These are phyloP conservation scores for Dendrophyllia cribrosa DNA, from an alignment of 64 coral and sea anemone genomes.

Conservation along the genomic window DNA sequence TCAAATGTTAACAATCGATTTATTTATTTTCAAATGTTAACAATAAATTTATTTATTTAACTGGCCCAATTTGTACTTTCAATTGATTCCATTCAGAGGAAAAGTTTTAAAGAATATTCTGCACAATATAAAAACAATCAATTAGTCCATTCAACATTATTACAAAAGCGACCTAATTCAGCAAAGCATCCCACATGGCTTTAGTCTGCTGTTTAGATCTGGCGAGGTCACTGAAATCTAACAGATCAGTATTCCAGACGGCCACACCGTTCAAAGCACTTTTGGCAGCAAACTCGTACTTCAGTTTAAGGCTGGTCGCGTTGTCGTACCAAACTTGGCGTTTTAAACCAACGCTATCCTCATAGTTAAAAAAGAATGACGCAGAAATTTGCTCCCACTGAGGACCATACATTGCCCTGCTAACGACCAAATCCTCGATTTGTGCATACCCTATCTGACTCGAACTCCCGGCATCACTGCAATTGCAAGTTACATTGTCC, in stretches of 20 bases:
- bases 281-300: slow-evolving; percentile 69
- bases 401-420: slow-evolving; percentile 57
- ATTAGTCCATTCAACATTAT: too few relatives aligned
- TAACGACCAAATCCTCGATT: slow-evolving; percentile 78
- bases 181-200: slow-evolving; percentile 75
- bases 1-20: too few relatives aligned
- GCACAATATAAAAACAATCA: too few relatives aligned
- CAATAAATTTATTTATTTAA: too few relatives aligned
- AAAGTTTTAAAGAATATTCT: too few relatives aligned
- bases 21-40: too few relatives aligned
- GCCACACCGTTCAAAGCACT: slow-evolving; percentile 75
- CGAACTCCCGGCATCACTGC: slow-evolving; percentile 89
- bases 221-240: slow-evolving; percentile 78
- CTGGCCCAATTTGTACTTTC: too few relatives aligned
- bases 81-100: too few relatives aligned
- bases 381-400: slow-evolving; percentile 62
- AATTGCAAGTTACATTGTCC: slow-evolving; percentile 70
- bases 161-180: background rate
- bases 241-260: slow-evolving; percentile 86
- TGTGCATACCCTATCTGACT: slow-evolving; percentile 84
- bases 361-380: slow-evolving; percentile 86
- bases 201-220: slow-evolving; percentile 63
- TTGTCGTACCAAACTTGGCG: slow-evolving; percentile 94
- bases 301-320: slow-evolving; percentile 55
- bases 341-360: slow-evolving; percentile 57